A percentile compares a stretch with the other conserved stretches of the same genome.
Conservation (phyloP, 2,113 vertebrate species). For the Dasyornis broadbenti region DNA sequence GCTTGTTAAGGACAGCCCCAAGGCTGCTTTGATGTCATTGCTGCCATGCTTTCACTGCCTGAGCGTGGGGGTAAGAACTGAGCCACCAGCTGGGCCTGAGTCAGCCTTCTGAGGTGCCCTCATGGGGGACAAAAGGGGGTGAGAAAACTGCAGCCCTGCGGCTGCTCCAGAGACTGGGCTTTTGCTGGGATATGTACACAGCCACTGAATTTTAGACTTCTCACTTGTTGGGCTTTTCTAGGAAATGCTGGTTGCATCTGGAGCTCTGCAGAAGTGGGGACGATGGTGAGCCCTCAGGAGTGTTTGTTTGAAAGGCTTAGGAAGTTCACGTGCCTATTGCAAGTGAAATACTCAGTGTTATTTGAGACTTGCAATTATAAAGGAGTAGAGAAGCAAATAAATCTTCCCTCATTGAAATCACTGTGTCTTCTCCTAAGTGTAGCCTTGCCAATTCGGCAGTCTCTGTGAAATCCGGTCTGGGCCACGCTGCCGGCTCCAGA, state of each 20-base stretch:
- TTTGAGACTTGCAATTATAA: background rate
- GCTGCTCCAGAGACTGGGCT: background rate
- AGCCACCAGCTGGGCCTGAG: background rate
- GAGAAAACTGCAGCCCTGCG: background rate
- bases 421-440: background rate
- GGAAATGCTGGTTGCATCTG: rapidly evolving
- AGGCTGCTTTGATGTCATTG: rapidly evolving
- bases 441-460: background rate
- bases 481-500: rapidly evolving
- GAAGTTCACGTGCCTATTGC: background rate
- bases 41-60: rapidly evolving
- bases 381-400: background rate
- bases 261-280: background rate
- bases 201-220: background rate
- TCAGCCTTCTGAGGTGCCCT: background rate
- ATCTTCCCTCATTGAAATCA: background rate
- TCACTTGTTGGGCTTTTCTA: background rate
- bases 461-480: background rate
- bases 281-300: background rate
- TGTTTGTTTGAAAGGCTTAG: background rate
- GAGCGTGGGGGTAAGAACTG: rapidly evolving
- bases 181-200: background rate
- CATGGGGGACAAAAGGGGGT: background rate
- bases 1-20: background rate
- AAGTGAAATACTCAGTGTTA: background rate